phyloP scores from a whole-genome alignment of 1,140 invertebrate genomes.

The Ephestia elutella region DNA sequence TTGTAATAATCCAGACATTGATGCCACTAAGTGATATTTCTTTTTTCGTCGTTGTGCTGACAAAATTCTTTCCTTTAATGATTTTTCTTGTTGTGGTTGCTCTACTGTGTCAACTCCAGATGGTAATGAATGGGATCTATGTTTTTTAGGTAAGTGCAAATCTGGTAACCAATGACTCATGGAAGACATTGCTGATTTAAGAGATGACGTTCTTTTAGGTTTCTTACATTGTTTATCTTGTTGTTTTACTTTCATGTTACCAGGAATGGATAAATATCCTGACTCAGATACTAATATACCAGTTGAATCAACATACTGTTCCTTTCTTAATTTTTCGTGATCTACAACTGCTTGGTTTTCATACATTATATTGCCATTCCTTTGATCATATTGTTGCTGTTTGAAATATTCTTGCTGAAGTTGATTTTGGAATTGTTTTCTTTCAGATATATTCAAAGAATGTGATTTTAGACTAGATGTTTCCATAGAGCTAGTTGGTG shows the following conservation, averaged over 20 bases:
- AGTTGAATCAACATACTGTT: conserved; percentile 71
- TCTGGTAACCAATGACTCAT: conserved; percentile 88
- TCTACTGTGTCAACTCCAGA: conserved; percentile 78
- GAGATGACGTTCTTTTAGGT: conserved; percentile 80
- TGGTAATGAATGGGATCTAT: conserved; percentile 87
- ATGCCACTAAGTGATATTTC: conserved; percentile 85
- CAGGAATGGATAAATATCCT: conserved; percentile 85
- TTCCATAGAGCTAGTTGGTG: conserved; percentile 77
- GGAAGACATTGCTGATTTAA: conserved; percentile 87
- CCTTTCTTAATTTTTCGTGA: conserved; percentile 51
- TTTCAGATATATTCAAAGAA: conserved; percentile 76
- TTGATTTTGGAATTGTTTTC: conserved; percentile 76
- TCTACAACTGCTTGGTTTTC: conserved; percentile 58
- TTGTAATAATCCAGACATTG: conserved; percentile 85
- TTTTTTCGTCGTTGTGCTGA: conserved; percentile 80
- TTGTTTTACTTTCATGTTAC: conserved; percentile 76
- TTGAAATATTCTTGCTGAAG: conserved; percentile 74
- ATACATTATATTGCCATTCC: conserved; percentile 66
- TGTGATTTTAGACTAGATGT: conserved; percentile 78
- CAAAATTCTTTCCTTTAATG: conserved; percentile 63
- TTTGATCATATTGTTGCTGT: conserved; percentile 70
- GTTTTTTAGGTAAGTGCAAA: conserved; percentile 84
- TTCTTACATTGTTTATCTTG: conserved; percentile 80
- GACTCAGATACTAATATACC: conserved; percentile 86
- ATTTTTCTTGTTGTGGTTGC: conserved; percentile 65